Evolutionary conservation across 2,113 vertebrate genomes (phyloP), one percentile per base, ranked within the genome.

Genomic region (Ophthalmolycus amberensis): DNA sequence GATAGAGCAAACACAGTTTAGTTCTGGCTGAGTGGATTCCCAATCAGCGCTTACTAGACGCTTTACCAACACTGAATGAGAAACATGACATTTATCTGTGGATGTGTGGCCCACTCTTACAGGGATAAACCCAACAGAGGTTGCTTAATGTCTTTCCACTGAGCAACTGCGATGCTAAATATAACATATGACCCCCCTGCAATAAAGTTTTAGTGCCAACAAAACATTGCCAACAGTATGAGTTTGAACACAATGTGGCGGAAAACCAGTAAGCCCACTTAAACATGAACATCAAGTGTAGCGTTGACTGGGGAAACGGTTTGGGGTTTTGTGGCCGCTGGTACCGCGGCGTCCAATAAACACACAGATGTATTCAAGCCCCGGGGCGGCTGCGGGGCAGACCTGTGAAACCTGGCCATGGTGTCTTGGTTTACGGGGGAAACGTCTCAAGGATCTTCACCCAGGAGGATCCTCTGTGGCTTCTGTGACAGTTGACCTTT

Each of bases 291-390:
- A 81, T 63, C 75, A 76, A 85, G 44, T 71, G 71, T 9, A 62
- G 4, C 38, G 6, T 5, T 32, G 82, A 72, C 67, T 77, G 75
- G 71, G 84, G 75, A 79, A 76, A 54, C 48, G 71, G 79, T 66
- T 34, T 5, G 16, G 37, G 69, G 82, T 70, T 74, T 84, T 89
- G 90, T 84, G 85, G 85, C 59, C 70, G 48, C 89, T 20, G 84
- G 82, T 77, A 71, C 70, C 77, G 50, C 77, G 44, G 44, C 78
- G 42, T 72, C 85, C 89, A 79, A 86, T 92, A 91, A 94, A 93
- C 92, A 91, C 77, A 71, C 69, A 83, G 88, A 93, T 93, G 92
- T 92, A 95, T 95, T 95, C 94, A 92, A 86, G 95, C 95, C 94
- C 90, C 77, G 11, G 93, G 94, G 94, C 92, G 77, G 92, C 94